phyloP scores from a whole-genome alignment of 2,888 invertebrate species.

The Drosophila nr. fundita region DNA sequence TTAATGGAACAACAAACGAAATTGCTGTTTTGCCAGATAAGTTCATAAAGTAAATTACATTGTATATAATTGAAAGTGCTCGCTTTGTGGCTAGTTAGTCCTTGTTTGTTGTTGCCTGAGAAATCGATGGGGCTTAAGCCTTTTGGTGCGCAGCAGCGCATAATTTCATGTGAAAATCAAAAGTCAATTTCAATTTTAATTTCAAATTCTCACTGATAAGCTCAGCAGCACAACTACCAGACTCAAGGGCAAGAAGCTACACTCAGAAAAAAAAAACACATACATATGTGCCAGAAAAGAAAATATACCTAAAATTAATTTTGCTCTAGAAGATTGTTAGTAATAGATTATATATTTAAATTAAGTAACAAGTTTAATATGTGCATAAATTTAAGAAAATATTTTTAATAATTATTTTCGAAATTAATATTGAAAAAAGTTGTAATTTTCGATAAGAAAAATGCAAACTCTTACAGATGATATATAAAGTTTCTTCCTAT shows the following conservation, averaged over 20 bases:
- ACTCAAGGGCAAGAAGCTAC: neutral
- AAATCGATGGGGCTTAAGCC: conserved; percentile 44
- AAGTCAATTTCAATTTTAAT: conserved; percentile 53
- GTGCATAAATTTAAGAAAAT: neutral
- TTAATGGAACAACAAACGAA: conserved; percentile 83
- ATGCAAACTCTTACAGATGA: neutral
- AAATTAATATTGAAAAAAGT: neutral
- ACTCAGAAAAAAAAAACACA: neutral
- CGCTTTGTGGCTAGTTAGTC: conserved; percentile 23
- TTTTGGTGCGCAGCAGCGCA: conserved; percentile 55
- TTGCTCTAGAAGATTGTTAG: neutral
- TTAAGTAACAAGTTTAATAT: neutral
- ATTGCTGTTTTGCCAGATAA: conserved; percentile 83
- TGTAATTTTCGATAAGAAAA: neutral
- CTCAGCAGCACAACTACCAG: neutral
- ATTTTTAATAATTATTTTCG: neutral
- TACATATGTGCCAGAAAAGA: neutral
- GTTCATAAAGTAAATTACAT: conserved; percentile 84
- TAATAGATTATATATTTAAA: neutral
- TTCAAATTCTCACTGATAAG: conserved; percentile 39
- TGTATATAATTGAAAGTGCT: conserved; percentile 82
- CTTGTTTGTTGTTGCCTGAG: conserved; percentile 1
- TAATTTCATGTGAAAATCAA: conserved; percentile 62
- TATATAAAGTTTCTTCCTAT: neutral
- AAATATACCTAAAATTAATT: neutral